Base-by-base conservation (phyloP, 2,113 vertebrate genomes). In the Dicrurus megarhynchus region DNA sequence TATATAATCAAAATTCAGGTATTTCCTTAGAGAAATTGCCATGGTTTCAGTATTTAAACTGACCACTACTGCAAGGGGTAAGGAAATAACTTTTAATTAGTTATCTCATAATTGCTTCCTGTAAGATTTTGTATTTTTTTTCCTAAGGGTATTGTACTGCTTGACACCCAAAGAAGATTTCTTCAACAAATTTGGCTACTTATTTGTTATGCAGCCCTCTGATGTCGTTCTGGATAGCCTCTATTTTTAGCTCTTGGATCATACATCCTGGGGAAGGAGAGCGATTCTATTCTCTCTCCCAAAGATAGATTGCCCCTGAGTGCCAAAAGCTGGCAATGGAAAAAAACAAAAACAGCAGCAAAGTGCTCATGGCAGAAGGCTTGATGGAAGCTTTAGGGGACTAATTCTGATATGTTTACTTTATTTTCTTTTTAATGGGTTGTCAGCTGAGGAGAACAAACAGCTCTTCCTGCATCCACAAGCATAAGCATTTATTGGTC, bases 351-450 rank as follows among this genome's bases (percentile, higher is more conserved):
- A 86, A 50, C 83, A 87, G 59, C 85, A 95, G 83, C 79, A 84
- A 97, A 94, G 85, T 95, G 90, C 87, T 91, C 87, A 42, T 80
- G 90, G 96, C 92, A 93, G 93, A 97, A 94, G 92, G 74, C 87
- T 95, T 97, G 97, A 97, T 96, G 95, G 96, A 98, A 93, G 91
- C 97, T 97, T 92, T 95, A 88, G 93, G 95, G 80, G 70, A 96
- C 97, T 97, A 95, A 97, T 97, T 97, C 94, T 94, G 94, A 97
- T 96, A 95, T 91, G 92, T 97, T 97, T 97, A 95, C 96, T 98
- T 98, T 97, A 97, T 97, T 98, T 97, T 98, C 92, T 97, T 97
- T 97, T 96, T 97, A 98, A 98, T 97, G 96, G 97, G 90, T 95
- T 98, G 97, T 98, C 97, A 98, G 90, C 87, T 97, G 94, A 97